phyloP scores from a whole-genome alignment of 2,888 invertebrate species.

The Latheticus oryzae region DNA sequence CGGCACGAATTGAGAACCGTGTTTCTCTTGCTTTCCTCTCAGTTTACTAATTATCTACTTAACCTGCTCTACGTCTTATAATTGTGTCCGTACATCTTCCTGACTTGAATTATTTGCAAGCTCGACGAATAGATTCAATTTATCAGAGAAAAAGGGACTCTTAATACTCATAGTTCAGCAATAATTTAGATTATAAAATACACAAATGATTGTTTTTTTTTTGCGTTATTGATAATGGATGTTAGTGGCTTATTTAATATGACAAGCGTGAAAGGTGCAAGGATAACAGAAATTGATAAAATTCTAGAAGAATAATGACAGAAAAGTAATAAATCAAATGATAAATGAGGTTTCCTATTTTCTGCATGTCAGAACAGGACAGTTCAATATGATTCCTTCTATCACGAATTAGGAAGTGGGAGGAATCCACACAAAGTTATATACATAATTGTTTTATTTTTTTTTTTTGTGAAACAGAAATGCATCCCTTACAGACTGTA shows the following conservation, averaged over 20 bases:
- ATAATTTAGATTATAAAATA: conserved; percentile 12
- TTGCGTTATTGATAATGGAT: conserved; percentile 25
- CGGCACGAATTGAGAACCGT: conserved; percentile 48
- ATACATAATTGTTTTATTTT: too few species aligned
- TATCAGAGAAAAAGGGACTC: conserved; percentile 40
- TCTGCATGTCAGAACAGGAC: conserved; percentile 38
- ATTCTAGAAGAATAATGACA: conserved; percentile 33
- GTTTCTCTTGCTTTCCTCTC: conserved; percentile 44
- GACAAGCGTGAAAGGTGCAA: conserved; percentile 32
- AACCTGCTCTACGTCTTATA: conserved; percentile 52
- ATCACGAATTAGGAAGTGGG: conserved; percentile 33
- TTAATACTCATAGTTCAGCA: conserved; percentile 34
- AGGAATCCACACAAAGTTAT: too few species aligned
- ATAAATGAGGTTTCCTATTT: conserved; percentile 39
- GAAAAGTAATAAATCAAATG: conserved; percentile 40
- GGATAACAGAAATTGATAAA: conserved; percentile 37
- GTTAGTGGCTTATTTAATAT: conserved; percentile 25
- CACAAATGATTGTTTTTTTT: conserved; percentile 19
- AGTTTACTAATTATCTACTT: conserved; percentile 54
- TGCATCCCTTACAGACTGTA: too few species aligned
- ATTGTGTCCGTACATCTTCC: conserved; percentile 53
- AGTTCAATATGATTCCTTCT: conserved; percentile 37
- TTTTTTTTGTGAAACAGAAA: too few species aligned
- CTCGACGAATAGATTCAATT: conserved; percentile 44
- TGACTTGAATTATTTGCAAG: conserved; percentile 46